Base-by-base conservation (phyloP, 2,888 invertebrate genomes). In the Rotaria magnacalcarata region DNA sequence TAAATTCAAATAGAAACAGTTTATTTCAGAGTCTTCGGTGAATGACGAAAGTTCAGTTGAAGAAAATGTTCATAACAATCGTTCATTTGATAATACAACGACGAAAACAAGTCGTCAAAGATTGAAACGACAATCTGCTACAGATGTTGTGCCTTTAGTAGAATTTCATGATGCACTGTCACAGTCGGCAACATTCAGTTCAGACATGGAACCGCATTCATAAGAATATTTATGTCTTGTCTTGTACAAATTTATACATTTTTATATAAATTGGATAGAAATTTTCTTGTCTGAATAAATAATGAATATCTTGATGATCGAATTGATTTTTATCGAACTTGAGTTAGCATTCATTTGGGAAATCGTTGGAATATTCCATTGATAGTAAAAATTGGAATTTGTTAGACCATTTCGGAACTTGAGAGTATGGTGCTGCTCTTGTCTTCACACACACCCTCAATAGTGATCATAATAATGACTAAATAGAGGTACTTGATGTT, bases 91-190 rank as follows among this genome's bases (percentile, higher is more conserved):
- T n/a, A 80, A 47, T 47, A 24, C 80, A 47, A 24, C n/a, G 24
- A 10, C 1, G 24, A 80, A 47, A n/a, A 24, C 7, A 43, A 47
- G n/a, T 47, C 80, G 80, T 10, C 43, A 21, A 21, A 43, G 11
- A 47, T 10, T 47, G 5, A 43, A 47, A 47, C 43, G 80, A n/a
- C 47, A 24, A 47, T 2, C 24, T 5, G 80, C 80, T 21, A 80
- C 80, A 43, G 80, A 80, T 80, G 24, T 24, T 80, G 8, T 80
- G 24, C 80, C 80, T 11, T 47, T 80, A 47, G 80, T 80, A 3
- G 80, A 80, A 80, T 80, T 80, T 80, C 43, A 80, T n/a, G 80
- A 80, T 80, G 47, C 80, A 80, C 47, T 80, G 24, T 47, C 47
- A 41, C 80, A 47, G 24, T 47, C 47, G 6, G 47, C 80, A 47